phyloP scores from a whole-genome alignment of 2,797 vertebrate species.

The Anas georgica region DNA sequence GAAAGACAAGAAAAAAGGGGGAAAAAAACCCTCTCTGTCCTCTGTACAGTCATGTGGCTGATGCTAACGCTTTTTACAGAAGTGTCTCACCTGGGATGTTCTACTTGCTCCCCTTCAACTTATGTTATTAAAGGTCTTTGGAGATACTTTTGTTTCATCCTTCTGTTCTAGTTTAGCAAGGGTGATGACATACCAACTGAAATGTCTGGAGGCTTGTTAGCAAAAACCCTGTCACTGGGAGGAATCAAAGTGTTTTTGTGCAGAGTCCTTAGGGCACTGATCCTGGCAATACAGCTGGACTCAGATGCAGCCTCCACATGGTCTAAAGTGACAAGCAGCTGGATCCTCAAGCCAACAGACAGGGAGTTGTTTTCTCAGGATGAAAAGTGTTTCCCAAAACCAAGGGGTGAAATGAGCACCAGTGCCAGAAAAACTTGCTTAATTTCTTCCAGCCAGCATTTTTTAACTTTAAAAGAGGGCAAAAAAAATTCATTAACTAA shows the following conservation, averaged over 20 bases:
- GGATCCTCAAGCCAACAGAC: constrained; percentile 63
- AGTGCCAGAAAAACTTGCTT: background rate
- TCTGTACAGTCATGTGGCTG: background rate
- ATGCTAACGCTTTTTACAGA: constrained; percentile 15
- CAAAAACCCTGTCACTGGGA: constrained; percentile 75
- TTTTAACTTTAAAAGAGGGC: background rate
- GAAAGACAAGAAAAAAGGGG: constrained; percentile 19
- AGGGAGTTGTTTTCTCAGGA: constrained; percentile 50
- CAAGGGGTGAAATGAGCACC: background rate
- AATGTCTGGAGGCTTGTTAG: constrained; percentile 82
- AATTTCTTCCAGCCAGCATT: background rate
- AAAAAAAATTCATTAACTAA: background rate
- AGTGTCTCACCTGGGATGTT: constrained; percentile 59
- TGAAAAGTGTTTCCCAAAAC: constrained; percentile 58
- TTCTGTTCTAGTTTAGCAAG: constrained; percentile 72
- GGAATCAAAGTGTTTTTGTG: constrained; percentile 76
- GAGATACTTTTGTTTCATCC: constrained; percentile 75
- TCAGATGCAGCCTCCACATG: constrained; percentile 60
- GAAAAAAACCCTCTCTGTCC: background rate
- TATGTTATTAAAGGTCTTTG: constrained; percentile 76
- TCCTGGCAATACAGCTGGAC: constrained; percentile 74
- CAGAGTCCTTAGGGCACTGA: constrained; percentile 71
- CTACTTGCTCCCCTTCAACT: constrained; percentile 68
- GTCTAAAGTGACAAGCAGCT: constrained; percentile 76
- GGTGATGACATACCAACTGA: constrained; percentile 77